Percentiles rank a stretch among this genome's conserved stretches.
Conservation (phyloP, 2,113 vertebrate genomes). For the Nycticebus coucang region DNA sequence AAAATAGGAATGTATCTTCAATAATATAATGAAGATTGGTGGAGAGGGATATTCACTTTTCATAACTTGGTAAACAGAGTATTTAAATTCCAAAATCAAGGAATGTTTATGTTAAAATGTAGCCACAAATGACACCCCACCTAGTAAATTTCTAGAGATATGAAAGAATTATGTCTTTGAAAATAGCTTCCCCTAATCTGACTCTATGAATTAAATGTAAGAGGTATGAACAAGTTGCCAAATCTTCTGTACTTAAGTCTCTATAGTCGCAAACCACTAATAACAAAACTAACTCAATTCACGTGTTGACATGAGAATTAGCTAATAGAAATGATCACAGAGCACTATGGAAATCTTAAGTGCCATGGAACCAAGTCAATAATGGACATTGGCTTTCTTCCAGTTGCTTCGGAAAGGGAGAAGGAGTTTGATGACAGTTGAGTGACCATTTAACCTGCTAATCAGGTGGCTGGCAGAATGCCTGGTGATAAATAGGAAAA, state of each 20-base stretch:
- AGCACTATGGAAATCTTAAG: slow-evolving; percentile 46
- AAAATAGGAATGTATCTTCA: slow-evolving; percentile 10
- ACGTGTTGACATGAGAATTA: slow-evolving; percentile 57
- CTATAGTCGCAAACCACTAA: slow-evolving; percentile 16
- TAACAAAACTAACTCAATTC: slow-evolving; percentile 13
- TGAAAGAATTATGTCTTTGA: slow-evolving; percentile 53
- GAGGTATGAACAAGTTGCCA: neutral
- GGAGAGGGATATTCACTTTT: slow-evolving; percentile 38
- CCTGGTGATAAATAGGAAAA: slow-evolving; percentile 62
- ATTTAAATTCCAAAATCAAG: slow-evolving; percentile 58
- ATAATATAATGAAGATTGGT: neutral
- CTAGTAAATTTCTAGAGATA: slow-evolving; percentile 42
- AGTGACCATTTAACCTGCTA: slow-evolving; percentile 73
- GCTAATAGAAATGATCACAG: slow-evolving; percentile 34
- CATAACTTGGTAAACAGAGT: slow-evolving; percentile 40
- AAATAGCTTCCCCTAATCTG: slow-evolving; percentile 25
- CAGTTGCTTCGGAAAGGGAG: slow-evolving; percentile 60
- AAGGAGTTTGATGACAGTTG: slow-evolving; percentile 60
- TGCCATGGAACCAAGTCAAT: slow-evolving; percentile 56
- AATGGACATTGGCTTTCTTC: slow-evolving; percentile 63
- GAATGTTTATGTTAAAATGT: slow-evolving; percentile 48
- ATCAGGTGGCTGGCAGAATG: slow-evolving; percentile 62
- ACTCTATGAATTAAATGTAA: slow-evolving; percentile 33
- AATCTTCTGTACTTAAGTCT: neutral
- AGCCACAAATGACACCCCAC: neutral